Percentiles rank a stretch among this genome's conserved stretches.
phyloP scores from a whole-genome alignment of 1,140 invertebrate species.

The Drosophila gunungcola region DNA sequence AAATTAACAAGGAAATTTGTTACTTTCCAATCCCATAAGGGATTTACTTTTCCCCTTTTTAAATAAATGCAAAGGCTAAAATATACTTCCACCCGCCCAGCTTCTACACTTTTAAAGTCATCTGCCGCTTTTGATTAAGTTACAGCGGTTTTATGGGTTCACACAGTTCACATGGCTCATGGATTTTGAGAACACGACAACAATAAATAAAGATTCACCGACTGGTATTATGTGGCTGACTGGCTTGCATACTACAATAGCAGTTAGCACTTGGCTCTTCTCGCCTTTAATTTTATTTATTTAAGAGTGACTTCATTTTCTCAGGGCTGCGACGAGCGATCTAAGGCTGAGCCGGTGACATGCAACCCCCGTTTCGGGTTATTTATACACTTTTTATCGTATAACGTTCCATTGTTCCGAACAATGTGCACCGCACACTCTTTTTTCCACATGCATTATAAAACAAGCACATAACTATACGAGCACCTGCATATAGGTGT shows the following conservation, averaged over 20 bases:
- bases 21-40: no score
- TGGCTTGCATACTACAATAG: conserved; percentile 57
- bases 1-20: no score
- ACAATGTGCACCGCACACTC: conserved; percentile 63
- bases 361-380: conserved; percentile 66
- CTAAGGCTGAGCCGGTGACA: conserved; percentile 54
- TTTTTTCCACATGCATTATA: conserved; percentile 75
- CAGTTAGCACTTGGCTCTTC: conserved; percentile 78
- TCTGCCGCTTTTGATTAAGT: conserved; percentile 19
- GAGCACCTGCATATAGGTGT: conserved; percentile 22
- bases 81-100: not conserved
- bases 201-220: conserved; percentile 65
- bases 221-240: conserved; percentile 44
- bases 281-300: conserved; percentile 51
- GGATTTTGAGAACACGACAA: conserved; percentile 62
- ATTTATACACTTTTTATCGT: conserved; percentile 72
- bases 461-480: conserved; percentile 51
- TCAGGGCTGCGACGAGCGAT: conserved; percentile 45
- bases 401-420: conserved; percentile 75
- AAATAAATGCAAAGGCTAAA: not conserved
- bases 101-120: conserved; percentile 20
- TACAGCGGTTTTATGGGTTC: conserved; percentile 13
- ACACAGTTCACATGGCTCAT: conserved; percentile 58
- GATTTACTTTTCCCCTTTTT: conserved; percentile 3
- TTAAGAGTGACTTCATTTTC: conserved; percentile 75